Evolutionary conservation across 2,113 vertebrate species (phyloP), one percentile per base, ranked within the genome.

Genomic region (Halcyon senegalensis): DNA sequence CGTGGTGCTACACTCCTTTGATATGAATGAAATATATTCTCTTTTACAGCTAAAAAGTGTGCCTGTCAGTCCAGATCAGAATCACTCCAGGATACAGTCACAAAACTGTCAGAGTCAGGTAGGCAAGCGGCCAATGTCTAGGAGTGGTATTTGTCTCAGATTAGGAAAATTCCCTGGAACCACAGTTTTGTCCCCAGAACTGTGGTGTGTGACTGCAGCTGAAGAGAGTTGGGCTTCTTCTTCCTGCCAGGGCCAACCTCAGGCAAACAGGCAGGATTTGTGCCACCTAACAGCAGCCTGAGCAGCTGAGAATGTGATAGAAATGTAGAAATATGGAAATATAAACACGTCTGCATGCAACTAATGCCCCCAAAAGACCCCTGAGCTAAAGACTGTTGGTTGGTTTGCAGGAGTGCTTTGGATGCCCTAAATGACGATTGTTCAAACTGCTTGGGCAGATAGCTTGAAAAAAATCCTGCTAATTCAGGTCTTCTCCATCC

Each of bases 301-400:
- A 68, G 16, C 28, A 70, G 64, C 76, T 18, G 30, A 48, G 11
- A 20, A 27, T 48, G 76, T 39, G 68, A 56, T 1, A 48, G 43
- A 64, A 68, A 56, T 24, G 18, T 48, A 62, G 35, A 66, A 81
- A 86, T 73, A 51, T 0, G 58, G 63, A 80, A 80, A 66, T 24
- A 55, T 2, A 55, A 58, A 73, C 5, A 7, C n/a, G 6, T 58
- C 83, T 44, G 13, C 23, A 13, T 2, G 7, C 27, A 80, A 12
- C 16, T 35, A 44, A 31, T 50, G 30, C 28, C 68, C n/a, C 11
- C 2, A 51, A 84, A 79, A 19, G 69, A 63, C 73, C 63, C 64
- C 56, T 51, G 68, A 81, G 46, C 31, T 75, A 35, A 60, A 55
- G 0, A 10, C 10, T 28, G 0, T 1, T 55, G 20, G 23, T 33